Conservation (phyloP, 2,888 invertebrate species). For the Lottia gigantea region DNA sequence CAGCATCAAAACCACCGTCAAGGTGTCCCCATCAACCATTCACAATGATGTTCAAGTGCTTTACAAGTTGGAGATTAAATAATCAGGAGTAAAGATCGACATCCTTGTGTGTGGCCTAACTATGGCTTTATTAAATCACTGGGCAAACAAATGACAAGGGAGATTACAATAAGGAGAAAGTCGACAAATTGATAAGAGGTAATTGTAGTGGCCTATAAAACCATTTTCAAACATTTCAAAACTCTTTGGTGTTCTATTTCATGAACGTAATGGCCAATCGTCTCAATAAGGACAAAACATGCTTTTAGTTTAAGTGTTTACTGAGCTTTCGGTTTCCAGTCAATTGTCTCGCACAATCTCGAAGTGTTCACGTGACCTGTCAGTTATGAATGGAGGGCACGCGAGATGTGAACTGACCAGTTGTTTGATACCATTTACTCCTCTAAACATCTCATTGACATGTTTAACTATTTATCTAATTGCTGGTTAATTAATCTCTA, state of each 20-base stretch:
- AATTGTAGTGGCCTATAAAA: conserved; percentile 7
- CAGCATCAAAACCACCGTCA: too few species aligned
- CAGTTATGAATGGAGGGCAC: conserved; percentile 6
- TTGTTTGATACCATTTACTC: neutral
- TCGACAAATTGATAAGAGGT: neutral
- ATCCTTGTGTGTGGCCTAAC: conserved; percentile 7
- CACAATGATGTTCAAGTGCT: too few species aligned
- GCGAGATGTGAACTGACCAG: neutral
- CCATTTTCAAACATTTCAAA: conserved; percentile 10
- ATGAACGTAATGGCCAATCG: conserved; percentile 9
- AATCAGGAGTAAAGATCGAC: too few species aligned
- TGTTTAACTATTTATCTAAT: conserved; percentile 2
- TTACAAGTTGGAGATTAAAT: too few species aligned
- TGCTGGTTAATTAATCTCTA: conserved; percentile 7
- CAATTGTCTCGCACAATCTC: conserved; percentile 1
- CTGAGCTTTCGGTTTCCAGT: conserved; percentile 8
- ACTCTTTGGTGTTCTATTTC: conserved; percentile 8
- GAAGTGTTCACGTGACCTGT: conserved; percentile 10
- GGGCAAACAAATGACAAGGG: neutral
- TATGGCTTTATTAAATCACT: neutral
- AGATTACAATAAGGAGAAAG: conserved; percentile 2
- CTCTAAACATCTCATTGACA: neutral
- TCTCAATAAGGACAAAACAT: conserved; percentile 7
- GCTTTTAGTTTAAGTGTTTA: conserved; percentile 7
- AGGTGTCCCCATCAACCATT: too few species aligned